Evolutionary conservation across 2,888 invertebrate species (phyloP), one percentile per base, ranked within the genome.

Genomic region (Malacosoma neustria): DNA sequence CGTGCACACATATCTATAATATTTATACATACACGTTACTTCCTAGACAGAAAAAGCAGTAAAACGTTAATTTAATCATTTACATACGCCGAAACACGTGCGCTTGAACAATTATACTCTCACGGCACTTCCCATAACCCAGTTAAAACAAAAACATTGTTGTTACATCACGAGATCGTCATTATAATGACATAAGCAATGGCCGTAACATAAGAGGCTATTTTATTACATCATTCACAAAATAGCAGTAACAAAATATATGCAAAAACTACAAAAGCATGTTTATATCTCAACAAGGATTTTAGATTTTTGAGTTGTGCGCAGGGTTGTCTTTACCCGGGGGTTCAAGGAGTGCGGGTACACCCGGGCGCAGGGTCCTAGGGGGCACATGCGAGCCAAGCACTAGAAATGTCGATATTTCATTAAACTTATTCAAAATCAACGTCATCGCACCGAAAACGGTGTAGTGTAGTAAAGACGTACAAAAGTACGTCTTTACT

Each of bases 111-210:
- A 22, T 22, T 22, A 22, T 9, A 38, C 38, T 48, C 46, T 45
- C 48, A 50, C 49, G 34, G 43, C 47, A 42, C 46, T 48, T 47
- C 51, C 48, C 51, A 48, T 46, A 48, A 42, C 50, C 54, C 41
- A 49, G 46, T 43, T 54, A 38, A 39, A 38, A 46, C 37, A 42
- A 43, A 49, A 50, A 45, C 36, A 30, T 30, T 49, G 42, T 36
- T 43, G 50, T 54, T 51, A 50, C 49, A 49, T 54, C 50, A 54
- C 43, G 34, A 46, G 40, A 43, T 43, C 35, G 22, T 22, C 22
- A 22, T 22, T 22, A 22, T 7, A 22, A 22, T 22, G 22, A 22
- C 22, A 22, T 22, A 22, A 22, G 22, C 22, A 22, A 22, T 22
- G 22, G 6, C 22, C 35, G 43, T 48, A 44, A 48, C 46, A 39